A percentile compares a stretch with the other conserved stretches of the same genome.
phyloP scores from a whole-genome alignment of 2,888 invertebrate genomes.

The Pharmacophagus antenor region DNA sequence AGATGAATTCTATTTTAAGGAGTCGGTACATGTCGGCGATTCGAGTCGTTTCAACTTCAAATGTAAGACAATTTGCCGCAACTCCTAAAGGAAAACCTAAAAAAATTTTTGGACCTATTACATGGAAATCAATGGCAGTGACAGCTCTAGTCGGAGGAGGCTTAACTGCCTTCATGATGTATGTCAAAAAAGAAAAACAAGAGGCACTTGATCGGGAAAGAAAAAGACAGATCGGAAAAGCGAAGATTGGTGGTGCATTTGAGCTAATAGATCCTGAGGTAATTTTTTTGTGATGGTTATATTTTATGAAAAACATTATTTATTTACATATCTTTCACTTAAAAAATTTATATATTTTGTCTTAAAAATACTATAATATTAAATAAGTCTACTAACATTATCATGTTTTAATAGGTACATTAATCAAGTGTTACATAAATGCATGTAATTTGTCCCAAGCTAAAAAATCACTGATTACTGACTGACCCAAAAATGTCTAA shows the following conservation, averaged over 20 bases:
- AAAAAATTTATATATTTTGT: neutral
- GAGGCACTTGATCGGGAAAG: slow-evolving; percentile 86
- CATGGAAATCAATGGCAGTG: slow-evolving; percentile 89
- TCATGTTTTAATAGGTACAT: neutral
- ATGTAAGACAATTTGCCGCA: slow-evolving; percentile 53
- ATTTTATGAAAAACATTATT: neutral
- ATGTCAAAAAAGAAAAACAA: slow-evolving; percentile 91
- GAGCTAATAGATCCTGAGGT: slow-evolving; percentile 87
- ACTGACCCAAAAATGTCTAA: too few relatives aligned
- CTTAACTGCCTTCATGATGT: slow-evolving; percentile 86
- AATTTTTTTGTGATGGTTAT: slow-evolving; percentile 12
- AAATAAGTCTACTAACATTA: too few relatives aligned
- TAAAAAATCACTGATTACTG: too few relatives aligned
- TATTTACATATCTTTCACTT: neutral
- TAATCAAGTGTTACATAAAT: neutral
- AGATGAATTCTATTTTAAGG: slow-evolving; percentile 63
- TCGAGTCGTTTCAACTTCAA: slow-evolving; percentile 57
- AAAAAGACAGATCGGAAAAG: slow-evolving; percentile 91
- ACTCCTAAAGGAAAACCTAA: slow-evolving; percentile 56
- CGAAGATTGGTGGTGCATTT: slow-evolving; percentile 96
- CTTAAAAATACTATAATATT: neutral
- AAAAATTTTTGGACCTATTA: slow-evolving; percentile 82
- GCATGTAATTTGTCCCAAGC: too few relatives aligned
- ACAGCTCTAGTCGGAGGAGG: slow-evolving; percentile 85
- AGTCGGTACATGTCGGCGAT: slow-evolving; percentile 44